Evolutionary conservation across 2,888 invertebrate genomes (phyloP), one percentile per base, ranked within the genome.

Genomic region (Dermolepida albohirtum): DNA sequence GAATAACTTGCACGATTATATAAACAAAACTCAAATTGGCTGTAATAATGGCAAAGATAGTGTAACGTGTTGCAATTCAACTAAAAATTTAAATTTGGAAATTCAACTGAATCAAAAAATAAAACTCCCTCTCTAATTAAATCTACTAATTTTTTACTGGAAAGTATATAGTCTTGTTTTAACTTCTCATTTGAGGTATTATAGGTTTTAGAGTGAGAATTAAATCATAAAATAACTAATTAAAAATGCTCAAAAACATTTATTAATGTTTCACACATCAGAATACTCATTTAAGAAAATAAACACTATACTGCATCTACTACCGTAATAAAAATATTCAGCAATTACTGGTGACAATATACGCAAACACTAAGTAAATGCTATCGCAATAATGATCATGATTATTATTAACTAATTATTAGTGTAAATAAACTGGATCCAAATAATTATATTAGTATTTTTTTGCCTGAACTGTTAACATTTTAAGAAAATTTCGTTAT

Each of bases 261-360:
- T 67, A 67, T 66, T 22, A 52, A 55, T 64, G 64, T 67, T 64
- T 67, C 73, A 71, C 72, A 75, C 74, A 71, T 73, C 66, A 72
- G 70, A 71, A 74, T 69, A 72, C 66, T 70, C 66, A 71, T 57
- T 44, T 75, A 75, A 70, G 74, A 75, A 75, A 75, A 75, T 75
- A 75, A 75, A 72, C 74, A 70, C 73, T 73, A 75, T 71, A 67
- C 69, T 73, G 71, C 68, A 66, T 70, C 70, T 69, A 55, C 63
- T 68, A 66, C 59, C 64, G 66, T 50, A 59, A 65, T 65, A 59
- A 66, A 69, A 69, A 65, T 69, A 62, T 59, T 59, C 16, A 57
- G 59, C 65, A 52, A 57, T 49, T 66, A 62, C 66, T 67, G 50
- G 67, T 67, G 67, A 69, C 62, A 67, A 51, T 68, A 66, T 68